Percentiles rank a stretch among this genome's conserved stretches.
Conservation (phyloP, 2,113 vertebrate species). For the Tenrec ecaudatus region DNA sequence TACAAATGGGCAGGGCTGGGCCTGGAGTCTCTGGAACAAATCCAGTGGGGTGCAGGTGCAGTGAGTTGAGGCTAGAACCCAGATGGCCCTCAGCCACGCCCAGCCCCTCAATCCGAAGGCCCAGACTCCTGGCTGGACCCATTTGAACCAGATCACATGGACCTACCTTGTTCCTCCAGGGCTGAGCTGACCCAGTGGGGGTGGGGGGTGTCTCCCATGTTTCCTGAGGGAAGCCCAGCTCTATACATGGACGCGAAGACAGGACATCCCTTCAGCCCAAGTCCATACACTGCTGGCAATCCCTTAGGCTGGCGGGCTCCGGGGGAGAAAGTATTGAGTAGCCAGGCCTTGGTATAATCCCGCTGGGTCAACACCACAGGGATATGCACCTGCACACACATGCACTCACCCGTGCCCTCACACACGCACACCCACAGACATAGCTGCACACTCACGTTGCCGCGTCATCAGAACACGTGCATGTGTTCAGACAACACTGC, state of each 20-base stretch:
- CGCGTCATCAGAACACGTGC: neutral
- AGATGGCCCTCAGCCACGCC: neutral
- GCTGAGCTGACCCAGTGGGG: neutral
- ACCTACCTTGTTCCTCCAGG: neutral
- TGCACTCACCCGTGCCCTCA: neutral
- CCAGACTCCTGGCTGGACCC: neutral
- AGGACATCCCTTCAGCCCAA: neutral
- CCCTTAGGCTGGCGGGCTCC: neutral
- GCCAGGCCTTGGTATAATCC: neutral
- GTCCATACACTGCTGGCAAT: neutral
- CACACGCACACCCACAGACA: neutral
- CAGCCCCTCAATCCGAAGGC: neutral
- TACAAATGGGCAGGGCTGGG: neutral
- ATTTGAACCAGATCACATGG: constrained; percentile 3
- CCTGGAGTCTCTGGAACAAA: neutral
- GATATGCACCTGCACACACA: neutral
- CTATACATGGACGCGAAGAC: too few species aligned
- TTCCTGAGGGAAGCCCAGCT: neutral
- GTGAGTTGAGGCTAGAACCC: neutral
- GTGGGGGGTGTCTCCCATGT: neutral
- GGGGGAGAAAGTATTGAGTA: neutral
- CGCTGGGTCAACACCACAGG: neutral
- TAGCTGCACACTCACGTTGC: neutral
- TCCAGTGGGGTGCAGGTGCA: neutral
- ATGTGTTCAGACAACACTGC: neutral